Base-by-base conservation (phyloP, 2,797 vertebrate species). In the Gila robusta region DNA sequence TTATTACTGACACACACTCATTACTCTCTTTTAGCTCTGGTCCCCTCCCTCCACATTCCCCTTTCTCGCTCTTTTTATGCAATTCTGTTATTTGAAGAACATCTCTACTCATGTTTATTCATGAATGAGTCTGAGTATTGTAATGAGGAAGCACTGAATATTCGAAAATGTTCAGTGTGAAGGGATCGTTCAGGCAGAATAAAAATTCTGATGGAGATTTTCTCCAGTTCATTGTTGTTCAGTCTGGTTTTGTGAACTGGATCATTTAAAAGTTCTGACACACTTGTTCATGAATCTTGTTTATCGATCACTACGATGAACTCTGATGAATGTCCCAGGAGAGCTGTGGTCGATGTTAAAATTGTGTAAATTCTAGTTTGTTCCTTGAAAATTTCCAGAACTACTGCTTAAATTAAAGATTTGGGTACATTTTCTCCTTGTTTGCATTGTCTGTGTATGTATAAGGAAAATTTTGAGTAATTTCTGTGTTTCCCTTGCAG, bases 401-500 rank as follows among this genome's bases (percentile, higher is more conserved):
- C 8, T 73, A 28, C 4, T 17, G 14, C 26, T 52, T 35, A 76
- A 54, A 12, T 14, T 23, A 32, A 23, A 12, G 49, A 8, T n/a
- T 52, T 2, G 0, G n/a, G 37, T 5, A 32, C 14, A 12, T 76
- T 32, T 41, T 44, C 76, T 44, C 23, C 11, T 71, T 70, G 16
- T 28, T 32, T 72, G 23, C 26, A 28, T 26, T n/a, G 32, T 35
- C n/a, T 41, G 23, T 77, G 12, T 67, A 16, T 52, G 44, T 66
- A 23, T 66, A n/a, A 16, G 4, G 39, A 71, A 26, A 32, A 47
- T 28, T 54, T 54, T n/a, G n/a, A 28, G 19, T 54, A 1, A 32
- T 47, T 78, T 59, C 14, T 37, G 7, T 67, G 62, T 14, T 86
- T 62, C 28, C 64, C 23, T 79, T 44, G 1, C 90, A 99, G 98